Percentiles rank a stretch among this genome's conserved stretches.
phyloP scores from a whole-genome alignment of 2,113 vertebrate genomes.

The Natator depressus region DNA sequence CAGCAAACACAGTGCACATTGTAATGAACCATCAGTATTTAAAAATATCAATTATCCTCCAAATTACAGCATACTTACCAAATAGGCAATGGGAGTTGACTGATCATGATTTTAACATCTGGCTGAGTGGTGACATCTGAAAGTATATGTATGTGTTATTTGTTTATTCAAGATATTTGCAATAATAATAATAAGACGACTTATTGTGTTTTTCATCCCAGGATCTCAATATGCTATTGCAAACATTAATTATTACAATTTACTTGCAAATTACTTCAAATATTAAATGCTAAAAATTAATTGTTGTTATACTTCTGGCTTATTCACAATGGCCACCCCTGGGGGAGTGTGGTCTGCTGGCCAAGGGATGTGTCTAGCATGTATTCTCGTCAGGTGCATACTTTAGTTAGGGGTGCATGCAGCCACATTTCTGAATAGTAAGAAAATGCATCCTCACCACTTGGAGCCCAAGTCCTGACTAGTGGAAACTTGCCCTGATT shows the following conservation, averaged over 20 bases:
- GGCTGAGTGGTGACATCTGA: neutral
- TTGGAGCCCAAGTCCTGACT: fast-evolving
- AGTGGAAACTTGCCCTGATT: neutral
- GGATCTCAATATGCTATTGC: neutral
- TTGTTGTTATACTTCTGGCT: neutral
- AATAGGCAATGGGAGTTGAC: neutral
- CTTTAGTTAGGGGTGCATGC: neutral
- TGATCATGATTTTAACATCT: slow-evolving; percentile 5
- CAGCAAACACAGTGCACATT: neutral
- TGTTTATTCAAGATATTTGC: neutral
- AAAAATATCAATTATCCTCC: neutral
- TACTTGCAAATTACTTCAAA: neutral
- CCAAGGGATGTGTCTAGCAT: neutral
- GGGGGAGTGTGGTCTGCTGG: neutral
- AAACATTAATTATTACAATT: neutral
- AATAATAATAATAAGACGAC: neutral
- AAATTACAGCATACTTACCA: neutral
- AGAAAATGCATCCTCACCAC: neutral
- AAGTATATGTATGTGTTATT: neutral
- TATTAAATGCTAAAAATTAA: neutral
- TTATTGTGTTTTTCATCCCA: neutral
- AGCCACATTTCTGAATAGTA: neutral
- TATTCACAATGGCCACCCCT: neutral
- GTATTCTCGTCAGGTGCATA: neutral
- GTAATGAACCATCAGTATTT: neutral